These are phyloP conservation scores for Hypomecis punctinalis DNA, from an alignment of 2,888 invertebrate genomes.

Conservation along the genomic window DNA sequence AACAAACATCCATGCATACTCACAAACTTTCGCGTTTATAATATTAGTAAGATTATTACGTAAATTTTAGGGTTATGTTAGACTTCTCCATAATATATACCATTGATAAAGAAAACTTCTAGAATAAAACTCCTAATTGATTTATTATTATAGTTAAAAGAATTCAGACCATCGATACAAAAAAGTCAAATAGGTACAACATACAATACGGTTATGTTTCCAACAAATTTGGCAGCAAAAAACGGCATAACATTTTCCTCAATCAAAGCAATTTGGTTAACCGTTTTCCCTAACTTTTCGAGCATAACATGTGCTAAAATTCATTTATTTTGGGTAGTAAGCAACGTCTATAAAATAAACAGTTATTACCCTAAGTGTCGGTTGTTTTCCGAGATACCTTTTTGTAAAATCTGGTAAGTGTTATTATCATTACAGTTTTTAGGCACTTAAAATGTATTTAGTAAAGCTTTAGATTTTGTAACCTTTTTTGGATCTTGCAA, in stretches of 20 bases:
- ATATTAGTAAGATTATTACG: no score
- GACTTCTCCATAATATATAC: no score
- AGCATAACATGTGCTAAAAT: slow-evolving; percentile 28
- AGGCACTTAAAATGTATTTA: neutral
- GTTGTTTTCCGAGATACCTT: slow-evolving; percentile 2
- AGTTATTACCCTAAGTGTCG: slow-evolving; percentile 33
- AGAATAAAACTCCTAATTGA: no score
- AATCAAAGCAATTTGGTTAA: slow-evolving; percentile 25
- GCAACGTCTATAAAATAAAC: slow-evolving; percentile 45
- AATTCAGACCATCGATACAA: neutral
- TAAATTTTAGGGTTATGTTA: no score
- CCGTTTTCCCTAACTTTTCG: slow-evolving; percentile 23
- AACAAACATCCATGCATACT: no score
- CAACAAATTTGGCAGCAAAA: slow-evolving; percentile 6
- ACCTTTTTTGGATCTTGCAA: no score
- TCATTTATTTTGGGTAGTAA: slow-evolving; percentile 37
- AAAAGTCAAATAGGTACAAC: neutral
- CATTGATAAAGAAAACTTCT: no score
- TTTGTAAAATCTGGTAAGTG: neutral
- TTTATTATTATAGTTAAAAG: no score
- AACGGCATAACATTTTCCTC: slow-evolving; percentile 23
- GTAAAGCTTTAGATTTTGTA: no score
- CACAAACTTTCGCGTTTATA: no score
- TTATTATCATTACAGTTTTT: neutral
- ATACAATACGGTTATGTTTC: neutral